A percentile compares a stretch with the other conserved stretches of the same genome.
These are phyloP conservation scores for Cylloceria caligata DNA, from an alignment of 2,888 invertebrate species.

Conservation along the genomic window DNA sequence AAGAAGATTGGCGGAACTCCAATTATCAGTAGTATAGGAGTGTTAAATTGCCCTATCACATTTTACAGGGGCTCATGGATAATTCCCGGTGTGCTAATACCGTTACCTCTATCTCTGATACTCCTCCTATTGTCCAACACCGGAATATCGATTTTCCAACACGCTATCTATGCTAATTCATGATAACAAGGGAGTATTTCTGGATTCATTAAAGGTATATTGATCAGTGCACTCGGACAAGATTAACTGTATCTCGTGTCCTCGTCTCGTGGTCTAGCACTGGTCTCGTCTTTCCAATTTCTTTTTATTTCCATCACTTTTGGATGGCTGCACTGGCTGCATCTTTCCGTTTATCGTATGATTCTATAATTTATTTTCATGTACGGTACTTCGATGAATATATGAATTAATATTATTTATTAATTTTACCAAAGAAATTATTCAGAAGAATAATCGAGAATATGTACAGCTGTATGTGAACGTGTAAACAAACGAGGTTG, in stretches of 20 bases:
- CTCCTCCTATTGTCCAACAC: constrained; percentile 48
- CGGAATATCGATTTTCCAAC: constrained; percentile 61
- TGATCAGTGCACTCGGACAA: constrained; percentile 47
- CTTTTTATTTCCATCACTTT: constrained; percentile 19
- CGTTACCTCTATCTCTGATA: constrained; percentile 24
- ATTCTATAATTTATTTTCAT: constrained; percentile 33
- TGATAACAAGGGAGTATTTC: constrained; percentile 61
- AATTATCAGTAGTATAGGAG: constrained; percentile 48
- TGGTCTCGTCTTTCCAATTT: neutral
- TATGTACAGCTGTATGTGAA: constrained; percentile 21
- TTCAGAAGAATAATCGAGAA: neutral
- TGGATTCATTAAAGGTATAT: constrained; percentile 57
- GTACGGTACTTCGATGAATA: neutral
- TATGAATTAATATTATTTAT: neutral
- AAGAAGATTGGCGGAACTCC: constrained; percentile 18
- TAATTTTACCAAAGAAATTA: neutral
- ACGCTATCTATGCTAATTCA: constrained; percentile 63
- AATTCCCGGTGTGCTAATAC: constrained; percentile 41
- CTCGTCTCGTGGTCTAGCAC: constrained; percentile 13
- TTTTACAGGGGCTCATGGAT: constrained; percentile 50
- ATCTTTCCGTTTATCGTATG: constrained; percentile 14
- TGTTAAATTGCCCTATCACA: constrained; percentile 41
- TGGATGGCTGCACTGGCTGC: neutral
- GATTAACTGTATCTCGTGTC: neutral
- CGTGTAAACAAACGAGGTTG: constrained; percentile 19